These are phyloP conservation scores for Drosophila meridionalis DNA, from an alignment of 2,888 invertebrate species.

Conservation along the genomic window DNA sequence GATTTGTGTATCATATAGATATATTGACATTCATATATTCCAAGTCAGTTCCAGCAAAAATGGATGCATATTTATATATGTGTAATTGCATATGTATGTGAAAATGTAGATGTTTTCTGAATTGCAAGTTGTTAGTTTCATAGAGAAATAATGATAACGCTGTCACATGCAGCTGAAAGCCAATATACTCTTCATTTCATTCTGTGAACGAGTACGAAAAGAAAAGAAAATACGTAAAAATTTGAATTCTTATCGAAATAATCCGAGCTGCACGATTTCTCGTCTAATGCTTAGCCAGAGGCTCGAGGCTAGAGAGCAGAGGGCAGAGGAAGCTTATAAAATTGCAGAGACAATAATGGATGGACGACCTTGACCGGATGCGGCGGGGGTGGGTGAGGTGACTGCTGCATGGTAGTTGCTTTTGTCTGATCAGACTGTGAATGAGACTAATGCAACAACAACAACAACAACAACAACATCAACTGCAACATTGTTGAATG, in stretches of 20 bases:
- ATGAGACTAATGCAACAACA: slow-evolving; percentile 41
- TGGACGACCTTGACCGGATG: slow-evolving; percentile 11
- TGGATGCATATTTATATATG: too few species aligned
- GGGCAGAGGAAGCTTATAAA: neutral
- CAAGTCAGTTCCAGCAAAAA: too few species aligned
- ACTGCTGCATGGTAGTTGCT: slow-evolving; percentile 34
- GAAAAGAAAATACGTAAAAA: slow-evolving; percentile 10
- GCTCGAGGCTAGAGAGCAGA: neutral
- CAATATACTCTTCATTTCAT: neutral
- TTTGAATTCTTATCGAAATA: slow-evolving; percentile 57
- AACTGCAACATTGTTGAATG: slow-evolving; percentile 70
- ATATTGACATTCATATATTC: too few species aligned
- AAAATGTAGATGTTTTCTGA: too few species aligned
- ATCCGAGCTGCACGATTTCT: slow-evolving; percentile 65
- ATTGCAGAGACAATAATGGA: slow-evolving; percentile 8
- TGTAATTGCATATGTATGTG: too few species aligned
- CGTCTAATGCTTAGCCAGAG: neutral
- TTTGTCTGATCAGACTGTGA: slow-evolving; percentile 28
- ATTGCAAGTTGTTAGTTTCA: too few species aligned
- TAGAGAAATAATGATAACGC: too few species aligned
- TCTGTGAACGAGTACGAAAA: neutral
- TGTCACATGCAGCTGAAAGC: too few species aligned
- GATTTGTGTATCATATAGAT: too few species aligned
- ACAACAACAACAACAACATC: slow-evolving; percentile 28
- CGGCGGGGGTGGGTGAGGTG: neutral